Base-by-base conservation (phyloP, 2,888 invertebrate genomes). In the Acanthoscelides obtectus region DNA sequence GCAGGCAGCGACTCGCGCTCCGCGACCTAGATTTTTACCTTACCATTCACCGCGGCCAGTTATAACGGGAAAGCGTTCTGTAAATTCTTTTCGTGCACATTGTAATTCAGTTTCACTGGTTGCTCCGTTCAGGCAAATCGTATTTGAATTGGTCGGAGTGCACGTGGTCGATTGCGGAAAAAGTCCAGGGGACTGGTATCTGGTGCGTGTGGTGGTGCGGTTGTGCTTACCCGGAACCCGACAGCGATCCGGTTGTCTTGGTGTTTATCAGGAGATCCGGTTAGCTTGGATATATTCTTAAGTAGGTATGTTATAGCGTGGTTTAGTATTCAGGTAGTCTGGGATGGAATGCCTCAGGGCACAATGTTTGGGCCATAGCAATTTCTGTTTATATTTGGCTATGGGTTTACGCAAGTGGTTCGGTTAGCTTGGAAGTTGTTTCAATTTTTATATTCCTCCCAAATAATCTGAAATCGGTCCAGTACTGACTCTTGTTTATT, bases 11-110 rank as follows among this genome's bases (percentile, higher is more conserved):
- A 45, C 45, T 45, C 45, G 45, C 45, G 45, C 17, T 45, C 25
- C 45, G 45, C 82, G 82, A 82, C 82, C 82, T 82, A 82, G 81
- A 82, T 82, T 82, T 82, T 82, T 82, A 81, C 81, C 78, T 79
- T 78, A 80, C 81, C 82, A 81, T 81, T 82, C 82, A 82, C 82
- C 79, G 74, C 74, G 45, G 45, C 45, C 45, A 45, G 45, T 45
- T 45, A 77, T 82, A 82, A 82, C 82, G 82, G 82, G 82, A 82
- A 81, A 82, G 80, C 80, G 79, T 80, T 77, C 73, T 69, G 72
- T 69, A 78, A 79, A 79, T 79, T 80, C 79, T 79, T 80, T 76
- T 74, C 76, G 75, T 76, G 45, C 22, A 76, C 78, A 75, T 75
- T 78, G 78, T 77, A 77, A 80, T 79, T 80, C 79, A 80, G 81